phyloP scores from a whole-genome alignment of 2,888 invertebrate species.

The Clivina fossor region DNA sequence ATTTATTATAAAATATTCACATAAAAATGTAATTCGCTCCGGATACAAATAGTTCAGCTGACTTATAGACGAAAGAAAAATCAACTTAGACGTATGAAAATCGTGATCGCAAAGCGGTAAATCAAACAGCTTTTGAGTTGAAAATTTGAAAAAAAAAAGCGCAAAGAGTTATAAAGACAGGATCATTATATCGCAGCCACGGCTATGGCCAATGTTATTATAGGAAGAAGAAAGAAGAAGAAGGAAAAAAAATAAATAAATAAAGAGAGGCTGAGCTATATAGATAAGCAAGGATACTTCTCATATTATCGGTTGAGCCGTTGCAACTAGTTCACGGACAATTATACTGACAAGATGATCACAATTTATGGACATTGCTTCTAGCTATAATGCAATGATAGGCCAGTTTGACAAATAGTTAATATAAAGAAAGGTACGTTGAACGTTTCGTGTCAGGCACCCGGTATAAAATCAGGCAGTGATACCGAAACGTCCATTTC shows the following conservation, averaged over 20 bases:
- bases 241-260: conserved; percentile 21
- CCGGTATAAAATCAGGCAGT: conserved; percentile 5
- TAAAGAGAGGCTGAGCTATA: conserved; percentile 17
- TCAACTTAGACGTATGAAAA: conserved; percentile 8
- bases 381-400: conserved; percentile 29
- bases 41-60: conserved; percentile 17
- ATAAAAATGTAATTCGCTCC: conserved; percentile 27
- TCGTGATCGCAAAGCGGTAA: conserved; percentile 21
- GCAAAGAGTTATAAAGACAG: conserved; percentile 20
- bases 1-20: conserved; percentile 30
- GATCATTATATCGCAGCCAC: conserved; percentile 9
- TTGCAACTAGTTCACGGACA: conserved; percentile 31
- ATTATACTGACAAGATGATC: conserved; percentile 34
- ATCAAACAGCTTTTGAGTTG: conserved; percentile 21
- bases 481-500: neutral
- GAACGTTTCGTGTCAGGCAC: conserved; percentile 5
- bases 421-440: conserved; percentile 22
- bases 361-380: conserved; percentile 31
- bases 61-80: neutral
- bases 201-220: conserved; percentile 9
- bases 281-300: conserved; percentile 29
- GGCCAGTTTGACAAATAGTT: conserved; percentile 32
- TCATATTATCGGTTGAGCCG: conserved; percentile 27
- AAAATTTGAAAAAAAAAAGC: conserved; percentile 20
- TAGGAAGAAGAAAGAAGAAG: too few species aligned